Base-by-base conservation (phyloP, 2,113 vertebrate species). In the Passer montanus region DNA sequence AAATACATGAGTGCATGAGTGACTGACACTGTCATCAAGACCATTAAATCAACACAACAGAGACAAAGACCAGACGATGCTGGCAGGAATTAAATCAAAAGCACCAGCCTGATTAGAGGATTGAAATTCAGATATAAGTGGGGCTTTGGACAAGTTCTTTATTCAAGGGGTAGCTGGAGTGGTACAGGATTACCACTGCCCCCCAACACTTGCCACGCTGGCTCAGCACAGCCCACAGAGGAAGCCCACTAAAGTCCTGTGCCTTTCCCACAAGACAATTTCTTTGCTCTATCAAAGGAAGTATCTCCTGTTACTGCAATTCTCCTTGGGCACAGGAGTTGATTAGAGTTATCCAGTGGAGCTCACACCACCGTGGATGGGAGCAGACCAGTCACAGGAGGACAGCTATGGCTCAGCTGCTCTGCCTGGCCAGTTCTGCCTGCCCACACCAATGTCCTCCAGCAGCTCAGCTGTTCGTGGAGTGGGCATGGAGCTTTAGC, bases 371-470 rank as follows among this genome's bases (percentile, higher is more conserved):
- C 23, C 11, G 24, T 59, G 55, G 41, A 21, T 79, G 58, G 70
- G 39, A 44, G 70, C 53, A 95, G 52, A 70, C 6, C 39, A 75
- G 52, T 35, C 43, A 56, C 27, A 5, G 2, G 80, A 82, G 39
- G 41, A 82, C 0, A 1, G 15, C 47, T 39, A 47, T 1, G 8
- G 62, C 58, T 79, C 56, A 50, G 55, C 24, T 26, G 0, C 18
- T 62, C 52, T 67, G 43, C 41, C n/a, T 0, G 0, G 68, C n/a
- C 77, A 69, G 43, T 23, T 87, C 93, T 79, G 69, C 62, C 58
- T 60, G 58, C 64, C 67, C 50, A 70, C 47, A 53, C 23, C 0
- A 0, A 21, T 2, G 14, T 53, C 26, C 37, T 24, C 26, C 43
- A 70, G 46, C 46, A 81, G 50, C 60, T 81, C 80, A 66, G 76